Percentiles rank a stretch among this genome's conserved stretches.
Conservation (phyloP, 2,888 invertebrate genomes). For the Teleogryllus oceanicus region DNA sequence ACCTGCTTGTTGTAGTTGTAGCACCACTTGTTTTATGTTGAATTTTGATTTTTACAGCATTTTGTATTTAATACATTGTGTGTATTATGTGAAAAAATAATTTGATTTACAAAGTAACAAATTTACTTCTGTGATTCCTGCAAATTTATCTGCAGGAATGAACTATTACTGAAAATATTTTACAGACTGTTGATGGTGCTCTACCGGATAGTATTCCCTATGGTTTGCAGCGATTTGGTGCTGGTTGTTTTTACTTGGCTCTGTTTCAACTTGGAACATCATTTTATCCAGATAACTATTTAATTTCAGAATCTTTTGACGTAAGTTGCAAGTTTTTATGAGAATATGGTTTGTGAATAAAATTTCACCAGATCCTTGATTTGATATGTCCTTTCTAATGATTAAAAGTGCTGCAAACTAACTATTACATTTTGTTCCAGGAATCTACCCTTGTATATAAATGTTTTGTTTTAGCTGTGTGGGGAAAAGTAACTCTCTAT, state of each 20-base stretch:
- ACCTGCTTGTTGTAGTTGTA: too few species aligned
- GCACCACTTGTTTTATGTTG: too few species aligned
- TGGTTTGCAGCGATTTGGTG: constrained; percentile 59
- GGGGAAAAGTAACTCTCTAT: constrained; percentile 81
- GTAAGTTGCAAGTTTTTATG: constrained; percentile 43
- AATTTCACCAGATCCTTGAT: neutral
- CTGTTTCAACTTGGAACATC: constrained; percentile 70
- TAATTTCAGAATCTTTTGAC: constrained; percentile 54
- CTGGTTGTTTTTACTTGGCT: constrained; percentile 70
- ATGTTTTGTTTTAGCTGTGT: constrained; percentile 68
- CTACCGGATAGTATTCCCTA: constrained; percentile 49
- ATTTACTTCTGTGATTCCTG: too few species aligned
- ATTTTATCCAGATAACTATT: constrained; percentile 68
- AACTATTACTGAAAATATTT: neutral
- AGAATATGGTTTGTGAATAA: constrained; percentile 21
- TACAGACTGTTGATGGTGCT: neutral
- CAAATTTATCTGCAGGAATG: neutral
- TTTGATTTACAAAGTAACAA: too few species aligned
- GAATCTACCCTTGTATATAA: constrained; percentile 44
- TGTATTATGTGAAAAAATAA: too few species aligned
- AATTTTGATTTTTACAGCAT: too few species aligned
- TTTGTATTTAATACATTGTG: too few species aligned
- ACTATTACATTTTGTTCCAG: constrained; percentile 37
- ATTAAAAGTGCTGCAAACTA: neutral
- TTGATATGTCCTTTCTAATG: neutral